Conservation (phyloP, 2,797 vertebrate genomes). For the Micrastur ruficollis region DNA sequence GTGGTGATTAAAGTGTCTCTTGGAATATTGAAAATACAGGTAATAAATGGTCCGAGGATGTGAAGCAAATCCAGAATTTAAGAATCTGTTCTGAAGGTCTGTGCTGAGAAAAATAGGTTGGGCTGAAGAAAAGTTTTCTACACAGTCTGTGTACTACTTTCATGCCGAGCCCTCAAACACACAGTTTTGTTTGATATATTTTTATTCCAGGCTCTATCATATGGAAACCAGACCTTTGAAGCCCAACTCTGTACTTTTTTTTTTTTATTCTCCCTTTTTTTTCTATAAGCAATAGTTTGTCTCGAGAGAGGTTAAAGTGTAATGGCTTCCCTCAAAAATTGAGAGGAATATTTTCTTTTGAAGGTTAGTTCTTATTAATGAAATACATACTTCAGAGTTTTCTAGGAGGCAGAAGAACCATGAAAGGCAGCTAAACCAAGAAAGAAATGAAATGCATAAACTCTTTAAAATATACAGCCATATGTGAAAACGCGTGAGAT, state of each 20-base stretch:
- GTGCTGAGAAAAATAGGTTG: background rate
- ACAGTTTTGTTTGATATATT: background rate
- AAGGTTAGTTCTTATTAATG: background rate
- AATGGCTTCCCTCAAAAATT: background rate
- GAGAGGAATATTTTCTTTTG: background rate
- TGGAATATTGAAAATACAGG: constrained; percentile 30
- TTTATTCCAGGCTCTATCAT: background rate
- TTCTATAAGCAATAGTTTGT: background rate
- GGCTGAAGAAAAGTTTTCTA: background rate
- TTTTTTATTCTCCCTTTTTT: background rate
- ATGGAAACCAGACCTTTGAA: background rate
- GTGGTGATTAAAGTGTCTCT: constrained; percentile 47
- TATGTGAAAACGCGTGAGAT: background rate
- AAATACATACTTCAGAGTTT: background rate
- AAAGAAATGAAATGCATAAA: background rate
- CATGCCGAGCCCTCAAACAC: background rate
- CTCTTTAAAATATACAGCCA: background rate
- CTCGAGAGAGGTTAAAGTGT: background rate
- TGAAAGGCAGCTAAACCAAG: background rate
- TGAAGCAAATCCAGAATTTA: background rate
- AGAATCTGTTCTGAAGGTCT: background rate
- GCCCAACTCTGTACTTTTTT: background rate
- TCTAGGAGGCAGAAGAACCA: background rate
- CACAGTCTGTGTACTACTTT: background rate
- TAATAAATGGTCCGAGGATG: constrained; percentile 1